Evolutionary conservation across 64 coral and sea anemone genomes (phyloP), one percentile per base, ranked within the genome.

Genomic region (Pocillopora verrucosa): DNA sequence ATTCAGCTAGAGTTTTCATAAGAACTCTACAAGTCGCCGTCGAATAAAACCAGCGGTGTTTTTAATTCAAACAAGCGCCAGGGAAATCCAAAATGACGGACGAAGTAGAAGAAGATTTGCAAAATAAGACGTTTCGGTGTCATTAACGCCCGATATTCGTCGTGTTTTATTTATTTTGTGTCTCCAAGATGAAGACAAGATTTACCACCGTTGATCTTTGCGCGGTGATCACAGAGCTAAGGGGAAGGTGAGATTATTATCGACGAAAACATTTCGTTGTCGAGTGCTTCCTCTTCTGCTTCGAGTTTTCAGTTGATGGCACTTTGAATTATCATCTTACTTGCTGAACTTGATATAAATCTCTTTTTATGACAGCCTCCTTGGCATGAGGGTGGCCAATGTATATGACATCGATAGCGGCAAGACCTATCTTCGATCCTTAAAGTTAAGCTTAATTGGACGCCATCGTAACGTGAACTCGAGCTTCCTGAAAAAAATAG

Each of bases 321-420:
- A 6, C 6, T 2, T 45, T 45, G 6, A 45, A 45, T 45, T 45
- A 2, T 45, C 41, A 45, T 45, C 41, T 2, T n/a, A 2, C 51
- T 65, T 86, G 19, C 25, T 16, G 58, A 22, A 65, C 65, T 59
- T 22, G 34, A 13, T 16, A 26, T 78, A 11, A 57, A 11, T 6
- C 13, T 19, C 6, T n/a, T 13, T 64, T 79, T 64, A 11, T 77
- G 37, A 2, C 57, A 98, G 97, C 56, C 88, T 99, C 36, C 16
- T 93, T 11, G 97, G 97, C 0, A 95, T 99, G 97, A 92, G 97
- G 69, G 97, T 99, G 56, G 90, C 87, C 26, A 99, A 93, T 67
- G 41, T 99, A 30, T 99, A 99, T 89, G 97, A 99, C 56, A 95
- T 99, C 24, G 97, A 99, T 37, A 99, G n/a, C n/a, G n/a, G 82